Percentiles rank a stretch among this genome's conserved stretches.
Evolutionary conservation across 92 coral and sea anemone species (phyloP).

Genomic region (Umimayanthus kanabou): DNA sequence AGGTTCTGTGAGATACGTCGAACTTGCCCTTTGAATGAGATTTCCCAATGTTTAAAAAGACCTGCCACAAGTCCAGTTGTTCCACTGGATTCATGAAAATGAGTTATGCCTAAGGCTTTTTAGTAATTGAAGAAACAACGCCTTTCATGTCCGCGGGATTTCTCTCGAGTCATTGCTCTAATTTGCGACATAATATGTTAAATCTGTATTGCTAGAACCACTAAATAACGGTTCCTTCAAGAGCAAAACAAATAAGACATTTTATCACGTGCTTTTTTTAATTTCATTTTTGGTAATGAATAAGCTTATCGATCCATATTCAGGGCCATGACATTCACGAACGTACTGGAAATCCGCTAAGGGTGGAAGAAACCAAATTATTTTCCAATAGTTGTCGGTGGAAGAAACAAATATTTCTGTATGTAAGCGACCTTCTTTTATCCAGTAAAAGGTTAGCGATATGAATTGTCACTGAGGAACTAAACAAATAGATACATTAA

Average conservation of each 20-base stretch:
- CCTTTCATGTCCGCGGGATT: background rate
- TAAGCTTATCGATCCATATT: background rate
- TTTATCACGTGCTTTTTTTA: background rate
- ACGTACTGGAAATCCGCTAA: background rate
- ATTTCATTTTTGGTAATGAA: background rate
- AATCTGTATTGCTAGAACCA: background rate
- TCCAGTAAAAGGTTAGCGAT: slow-evolving; percentile 48
- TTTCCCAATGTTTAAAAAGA: background rate
- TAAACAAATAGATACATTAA: slow-evolving; percentile 88
- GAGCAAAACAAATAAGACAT: slow-evolving; percentile 25
- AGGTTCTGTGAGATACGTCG: background rate
- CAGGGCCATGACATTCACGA: background rate
- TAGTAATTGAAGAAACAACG: background rate
- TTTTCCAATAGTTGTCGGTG: background rate
- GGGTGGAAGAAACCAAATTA: background rate
- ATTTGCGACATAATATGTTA: slow-evolving; percentile 7
- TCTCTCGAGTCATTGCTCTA: background rate
- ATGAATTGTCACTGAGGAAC: slow-evolving; percentile 71
- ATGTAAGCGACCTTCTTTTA: slow-evolving; percentile 12
- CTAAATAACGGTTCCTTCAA: slow-evolving; percentile 36
- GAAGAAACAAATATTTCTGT: slow-evolving; percentile 14
- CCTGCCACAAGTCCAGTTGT: background rate
- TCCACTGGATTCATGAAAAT: background rate
- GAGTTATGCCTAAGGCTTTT: background rate
- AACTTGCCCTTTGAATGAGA: background rate